phyloP scores from a whole-genome alignment of 2,113 vertebrate species.

The zebrafish (Danio rerio) region GRCz12tu NC_133189.1:39079001-39079500 shows the following conservation, averaged over 20 bases:
- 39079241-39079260: conserved; percentile 6
- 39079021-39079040: conserved; percentile 44
- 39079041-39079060: conserved; percentile 60
- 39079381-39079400: too few species aligned
- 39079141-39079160: conserved; percentile 70
- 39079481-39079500: background rate
- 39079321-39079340: too few species aligned
- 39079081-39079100: conserved; percentile 52
- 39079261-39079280: background rate
- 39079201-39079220: conserved; percentile 1
- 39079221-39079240: background rate
- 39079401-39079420: too few species aligned
- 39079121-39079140: conserved; percentile 71
- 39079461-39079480: background rate
- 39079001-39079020: conserved; percentile 24
- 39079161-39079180: conserved; percentile 72
- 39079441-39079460: too few species aligned
- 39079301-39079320: background rate
- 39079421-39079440: too few species aligned
- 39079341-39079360: too few species aligned
- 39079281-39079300: background rate
- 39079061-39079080: conserved; percentile 58
- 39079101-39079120: conserved; percentile 47
- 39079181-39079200: background rate
- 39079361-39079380: too few species aligned